phyloP scores from a whole-genome alignment of 1,140 invertebrate genomes.

The Limonius californicus region DNA sequence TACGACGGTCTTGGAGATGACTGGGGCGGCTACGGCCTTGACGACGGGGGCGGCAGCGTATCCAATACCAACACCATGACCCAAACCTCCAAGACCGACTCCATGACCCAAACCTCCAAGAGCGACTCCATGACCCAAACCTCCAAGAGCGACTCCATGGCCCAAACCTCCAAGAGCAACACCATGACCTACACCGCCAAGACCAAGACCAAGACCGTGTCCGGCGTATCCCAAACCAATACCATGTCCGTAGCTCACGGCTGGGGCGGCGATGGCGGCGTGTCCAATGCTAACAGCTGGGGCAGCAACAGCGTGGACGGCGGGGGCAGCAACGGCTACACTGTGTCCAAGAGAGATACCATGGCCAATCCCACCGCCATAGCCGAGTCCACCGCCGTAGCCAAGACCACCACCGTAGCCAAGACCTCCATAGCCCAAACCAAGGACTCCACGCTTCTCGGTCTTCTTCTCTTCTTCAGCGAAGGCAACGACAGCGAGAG shows the following conservation, averaged over 20 bases:
- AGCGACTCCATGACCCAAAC: conserved; percentile 6
- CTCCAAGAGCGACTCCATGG: too few species aligned
- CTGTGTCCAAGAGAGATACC: conserved; percentile 1
- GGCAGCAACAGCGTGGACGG: conserved; percentile 11
- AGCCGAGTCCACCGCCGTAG: conserved; percentile 4
- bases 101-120: conserved; percentile 16
- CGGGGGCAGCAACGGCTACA: background rate
- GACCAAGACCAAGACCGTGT: conserved; percentile 1
- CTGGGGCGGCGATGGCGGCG: background rate
- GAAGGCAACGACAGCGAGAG: conserved; percentile 1
- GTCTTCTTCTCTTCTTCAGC: conserved; percentile 24
- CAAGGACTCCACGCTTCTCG: conserved; percentile 21
- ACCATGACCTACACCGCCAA: conserved; percentile 15
- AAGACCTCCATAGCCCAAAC: conserved; percentile 20
- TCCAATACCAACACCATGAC: conserved; percentile 14
- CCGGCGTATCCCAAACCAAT: background rate
- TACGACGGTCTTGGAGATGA: background rate
- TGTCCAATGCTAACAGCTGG: background rate
- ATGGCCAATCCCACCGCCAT: conserved; percentile 1
- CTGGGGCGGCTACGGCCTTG: conserved; percentile 10
- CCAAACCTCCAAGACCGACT: conserved; percentile 21
- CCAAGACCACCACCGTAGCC: conserved; percentile 7
- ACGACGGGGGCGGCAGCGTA: conserved; percentile 12
- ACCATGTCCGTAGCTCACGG: background rate
- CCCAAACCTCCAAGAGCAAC: conserved; percentile 3